Evolutionary conservation across 2,797 vertebrate species (phyloP).

Genomic region (Morelia viridis): DNA sequence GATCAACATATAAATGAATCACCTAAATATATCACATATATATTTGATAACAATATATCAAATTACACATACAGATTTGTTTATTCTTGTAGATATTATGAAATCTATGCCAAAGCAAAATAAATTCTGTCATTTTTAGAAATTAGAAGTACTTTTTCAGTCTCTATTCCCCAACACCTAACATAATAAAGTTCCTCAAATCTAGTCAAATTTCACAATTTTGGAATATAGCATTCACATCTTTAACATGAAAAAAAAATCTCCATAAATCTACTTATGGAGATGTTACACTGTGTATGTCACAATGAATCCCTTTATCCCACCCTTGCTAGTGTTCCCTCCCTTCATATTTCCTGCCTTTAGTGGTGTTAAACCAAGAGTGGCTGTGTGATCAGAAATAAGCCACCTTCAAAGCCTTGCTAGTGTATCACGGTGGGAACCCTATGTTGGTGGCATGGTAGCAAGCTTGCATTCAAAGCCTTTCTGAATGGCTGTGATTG

Average conservation of each 20-base stretch:
- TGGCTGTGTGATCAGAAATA: too few relatives aligned
- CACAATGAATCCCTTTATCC: neutral
- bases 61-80: neutral
- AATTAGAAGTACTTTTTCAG: neutral
- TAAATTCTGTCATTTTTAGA: neutral
- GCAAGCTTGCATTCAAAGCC: too few relatives aligned
- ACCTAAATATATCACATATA: neutral
- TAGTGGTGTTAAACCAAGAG: too few relatives aligned
- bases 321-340: neutral
- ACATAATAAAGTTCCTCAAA: neutral
- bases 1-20: neutral
- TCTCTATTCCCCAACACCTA: neutral
- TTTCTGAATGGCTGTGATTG: too few relatives aligned
- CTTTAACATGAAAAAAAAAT: neutral
- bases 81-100: neutral
- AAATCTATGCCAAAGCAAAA: neutral
- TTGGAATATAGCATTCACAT: neutral
- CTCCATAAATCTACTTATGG: neutral
- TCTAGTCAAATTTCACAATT: neutral
- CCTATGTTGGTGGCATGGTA: too few relatives aligned
- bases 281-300: neutral
- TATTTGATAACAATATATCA: neutral
- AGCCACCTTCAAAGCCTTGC: too few relatives aligned
- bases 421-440: too few relatives aligned
- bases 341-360: neutral